These are phyloP conservation scores for Drosophila teissieri DNA, from an alignment of 1,140 invertebrate genomes.

Conservation along the genomic window DNA sequence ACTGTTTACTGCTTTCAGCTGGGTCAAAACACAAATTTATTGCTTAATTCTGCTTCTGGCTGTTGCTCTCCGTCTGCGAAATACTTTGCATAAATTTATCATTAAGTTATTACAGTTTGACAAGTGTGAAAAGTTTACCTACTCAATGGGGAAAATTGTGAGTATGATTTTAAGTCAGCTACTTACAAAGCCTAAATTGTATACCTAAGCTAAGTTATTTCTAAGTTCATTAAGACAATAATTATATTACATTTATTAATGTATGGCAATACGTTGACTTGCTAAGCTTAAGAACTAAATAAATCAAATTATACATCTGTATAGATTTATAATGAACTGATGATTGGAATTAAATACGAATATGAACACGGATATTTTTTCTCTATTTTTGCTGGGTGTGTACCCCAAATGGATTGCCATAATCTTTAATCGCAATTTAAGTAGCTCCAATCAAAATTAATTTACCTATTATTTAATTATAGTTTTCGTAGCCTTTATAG, in stretches of 20 bases:
- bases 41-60: conserved; percentile 54
- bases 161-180: neutral
- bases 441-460: neutral
- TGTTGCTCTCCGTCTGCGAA: conserved; percentile 17
- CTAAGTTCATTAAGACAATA: no score
- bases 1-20: conserved; percentile 64
- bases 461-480: conserved; percentile 28
- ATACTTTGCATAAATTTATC: conserved; percentile 51
- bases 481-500: neutral
- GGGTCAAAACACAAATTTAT: conserved; percentile 72
- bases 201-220: no score
- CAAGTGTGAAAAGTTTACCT: neutral
- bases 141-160: no score
- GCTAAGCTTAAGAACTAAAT: neutral
- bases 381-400: neutral
- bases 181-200: neutral
- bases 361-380: no score
- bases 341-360: no score
- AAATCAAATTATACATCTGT: neutral
- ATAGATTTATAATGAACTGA: no score
- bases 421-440: neutral
- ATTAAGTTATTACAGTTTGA: conserved; percentile 43
- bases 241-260: no score
- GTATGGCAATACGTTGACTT: no score
- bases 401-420: neutral